Conservation (phyloP, 1,140 invertebrate species). For the Tribolium madens region DNA sequence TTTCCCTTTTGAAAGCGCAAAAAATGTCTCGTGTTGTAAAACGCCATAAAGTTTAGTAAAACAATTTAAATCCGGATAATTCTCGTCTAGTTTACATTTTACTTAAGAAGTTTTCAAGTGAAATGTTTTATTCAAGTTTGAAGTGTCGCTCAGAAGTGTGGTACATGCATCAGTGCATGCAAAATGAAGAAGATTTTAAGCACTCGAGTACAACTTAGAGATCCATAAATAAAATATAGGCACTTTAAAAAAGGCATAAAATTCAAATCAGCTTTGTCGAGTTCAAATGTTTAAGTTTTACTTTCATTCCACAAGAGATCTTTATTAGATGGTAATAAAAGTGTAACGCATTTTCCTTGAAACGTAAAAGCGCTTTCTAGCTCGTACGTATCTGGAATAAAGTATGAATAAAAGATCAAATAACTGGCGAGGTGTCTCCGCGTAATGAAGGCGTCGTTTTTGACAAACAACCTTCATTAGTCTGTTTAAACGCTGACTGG, state of each 20-base stretch:
- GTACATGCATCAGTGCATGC: slow-evolving; percentile 23
- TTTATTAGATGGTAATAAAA: slow-evolving; percentile 48
- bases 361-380: slow-evolving; percentile 41
- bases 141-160: not conserved
- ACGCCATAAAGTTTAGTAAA: not conserved
- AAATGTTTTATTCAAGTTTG: slow-evolving; percentile 23
- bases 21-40: not conserved
- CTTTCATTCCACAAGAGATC: slow-evolving; percentile 43
- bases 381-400: slow-evolving; percentile 18
- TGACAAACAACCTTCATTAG: slow-evolving; percentile 25
- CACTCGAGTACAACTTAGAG: slow-evolving; percentile 23
- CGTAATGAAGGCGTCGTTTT: slow-evolving; percentile 38
- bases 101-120: not conserved
- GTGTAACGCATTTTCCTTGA: slow-evolving; percentile 41
- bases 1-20: not conserved
- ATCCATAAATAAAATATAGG: slow-evolving; percentile 38
- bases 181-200: slow-evolving; percentile 23
- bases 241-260: slow-evolving; percentile 36
- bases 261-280: slow-evolving; percentile 42
- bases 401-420: slow-evolving; percentile 49
- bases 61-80: not conserved
- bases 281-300: slow-evolving; percentile 45
- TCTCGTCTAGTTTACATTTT: not conserved
- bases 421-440: slow-evolving; percentile 36
- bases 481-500: slow-evolving; percentile 21